A percentile compares a stretch with the other conserved stretches of the same genome.
Evolutionary conservation across 92 coral and sea anemone species (phyloP).

Genomic region (Micromussa lordhowensis): DNA sequence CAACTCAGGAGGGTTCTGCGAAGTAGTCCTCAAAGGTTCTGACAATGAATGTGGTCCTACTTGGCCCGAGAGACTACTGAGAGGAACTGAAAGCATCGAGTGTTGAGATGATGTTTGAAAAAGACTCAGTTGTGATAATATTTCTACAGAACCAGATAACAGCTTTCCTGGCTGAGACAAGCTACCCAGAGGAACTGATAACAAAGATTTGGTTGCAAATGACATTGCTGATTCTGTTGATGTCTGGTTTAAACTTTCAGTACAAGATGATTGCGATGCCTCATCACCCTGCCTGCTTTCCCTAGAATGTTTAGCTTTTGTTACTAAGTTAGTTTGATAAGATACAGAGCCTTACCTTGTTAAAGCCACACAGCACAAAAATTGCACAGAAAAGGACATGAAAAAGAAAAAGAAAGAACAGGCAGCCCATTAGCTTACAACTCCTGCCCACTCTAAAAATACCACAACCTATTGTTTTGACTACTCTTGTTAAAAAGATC

Average conservation of each 20-base stretch:
- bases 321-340: slow-evolving; percentile 4
- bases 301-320: background rate
- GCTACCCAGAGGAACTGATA: slow-evolving; percentile 32
- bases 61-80: slow-evolving; percentile 35
- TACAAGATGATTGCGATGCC: background rate
- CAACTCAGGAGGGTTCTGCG: slow-evolving; percentile 12
- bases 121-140: background rate
- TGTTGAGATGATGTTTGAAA: slow-evolving; percentile 1
- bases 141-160: background rate
- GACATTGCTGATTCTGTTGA: background rate
- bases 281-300: background rate
- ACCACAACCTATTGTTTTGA: too few species aligned
- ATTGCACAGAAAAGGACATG: slow-evolving; percentile 8
- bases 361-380: slow-evolving; percentile 63
- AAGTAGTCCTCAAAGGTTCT: background rate
- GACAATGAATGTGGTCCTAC: background rate
- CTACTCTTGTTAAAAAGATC: too few species aligned
- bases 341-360: slow-evolving; percentile 80
- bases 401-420: slow-evolving; percentile 39
- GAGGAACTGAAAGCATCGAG: slow-evolving; percentile 20
- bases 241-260: background rate
- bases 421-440: slow-evolving; percentile 69
- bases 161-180: background rate
- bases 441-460: too few species aligned
- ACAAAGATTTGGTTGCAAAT: background rate